Conservation (phyloP, 2,797 vertebrate genomes). For the Scolopax bukidnonensis region DNA sequence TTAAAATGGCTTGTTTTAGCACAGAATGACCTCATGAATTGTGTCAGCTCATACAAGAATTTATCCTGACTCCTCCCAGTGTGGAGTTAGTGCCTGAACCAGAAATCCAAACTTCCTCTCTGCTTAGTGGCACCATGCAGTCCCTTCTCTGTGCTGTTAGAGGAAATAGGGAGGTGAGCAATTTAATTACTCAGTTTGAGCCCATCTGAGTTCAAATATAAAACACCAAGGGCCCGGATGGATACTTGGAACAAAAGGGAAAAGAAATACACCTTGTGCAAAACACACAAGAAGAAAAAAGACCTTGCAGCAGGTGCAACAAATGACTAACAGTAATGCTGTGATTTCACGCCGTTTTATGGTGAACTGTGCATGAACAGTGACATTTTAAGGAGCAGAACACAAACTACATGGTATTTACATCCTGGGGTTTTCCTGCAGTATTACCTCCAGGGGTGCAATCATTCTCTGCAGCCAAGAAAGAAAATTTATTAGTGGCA, state of each 20-base stretch:
- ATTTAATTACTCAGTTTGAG: neutral
- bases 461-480: neutral
- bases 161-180: neutral
- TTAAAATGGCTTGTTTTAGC: neutral
- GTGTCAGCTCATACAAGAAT: neutral
- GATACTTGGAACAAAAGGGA: neutral
- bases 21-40: neutral
- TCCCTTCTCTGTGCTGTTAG: neutral
- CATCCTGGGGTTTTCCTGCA: neutral
- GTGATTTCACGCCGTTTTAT: neutral
- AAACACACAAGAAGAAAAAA: neutral
- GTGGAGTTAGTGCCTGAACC: neutral
- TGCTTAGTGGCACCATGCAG: neutral
- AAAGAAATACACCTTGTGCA: neutral
- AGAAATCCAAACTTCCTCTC: neutral
- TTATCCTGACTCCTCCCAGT: neutral
- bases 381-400: neutral
- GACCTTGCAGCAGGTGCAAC: neutral
- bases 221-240: neutral
- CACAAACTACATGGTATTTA: neutral
- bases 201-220: neutral
- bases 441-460: fast-evolving
- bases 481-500: neutral
- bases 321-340: neutral
- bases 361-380: neutral